Conservation (phyloP, 37 sponge, comb jelly and placozoan species). For the Diacarnus erythraeanus region DNA sequence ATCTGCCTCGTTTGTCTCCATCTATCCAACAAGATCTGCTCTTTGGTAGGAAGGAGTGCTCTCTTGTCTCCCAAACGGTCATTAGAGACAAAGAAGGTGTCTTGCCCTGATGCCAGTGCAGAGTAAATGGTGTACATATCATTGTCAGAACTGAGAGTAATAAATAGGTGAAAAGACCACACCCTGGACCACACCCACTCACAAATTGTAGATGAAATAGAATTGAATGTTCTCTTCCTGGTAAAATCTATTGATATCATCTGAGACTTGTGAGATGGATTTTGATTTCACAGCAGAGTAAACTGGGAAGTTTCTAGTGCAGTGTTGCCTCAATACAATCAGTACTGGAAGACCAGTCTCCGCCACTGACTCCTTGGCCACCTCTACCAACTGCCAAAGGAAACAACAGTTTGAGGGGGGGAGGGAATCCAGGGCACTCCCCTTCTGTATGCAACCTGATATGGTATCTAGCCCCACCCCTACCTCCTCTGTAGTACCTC, state of each 20-base stretch:
- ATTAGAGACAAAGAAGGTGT: conserved; percentile 8
- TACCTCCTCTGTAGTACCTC: no score
- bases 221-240: conserved; percentile 19
- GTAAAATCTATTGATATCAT: no score
- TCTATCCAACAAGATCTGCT: not conserved
- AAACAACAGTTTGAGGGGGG: no score
- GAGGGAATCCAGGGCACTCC: no score
- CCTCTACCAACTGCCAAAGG: not conserved
- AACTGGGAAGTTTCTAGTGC: no score
- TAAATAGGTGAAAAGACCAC: not conserved
- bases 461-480: no score
- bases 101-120: not conserved
- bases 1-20: not conserved
- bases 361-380: not conserved
- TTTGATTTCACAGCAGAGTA: no score
- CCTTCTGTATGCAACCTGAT: no score
- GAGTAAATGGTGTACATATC: conserved; percentile 17
- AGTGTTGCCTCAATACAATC: not conserved
- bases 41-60: not conserved
- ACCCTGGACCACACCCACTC: not conserved
- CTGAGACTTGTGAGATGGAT: no score
- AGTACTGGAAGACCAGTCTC: not conserved
- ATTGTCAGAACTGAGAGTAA: conserved; percentile 23
- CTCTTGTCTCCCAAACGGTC: conserved; percentile 7
- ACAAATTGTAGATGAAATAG: conserved; percentile 1